Base-by-base conservation (phyloP, 1,140 invertebrate species). In the Pachyrhynchus sulphureomaculatus region DNA sequence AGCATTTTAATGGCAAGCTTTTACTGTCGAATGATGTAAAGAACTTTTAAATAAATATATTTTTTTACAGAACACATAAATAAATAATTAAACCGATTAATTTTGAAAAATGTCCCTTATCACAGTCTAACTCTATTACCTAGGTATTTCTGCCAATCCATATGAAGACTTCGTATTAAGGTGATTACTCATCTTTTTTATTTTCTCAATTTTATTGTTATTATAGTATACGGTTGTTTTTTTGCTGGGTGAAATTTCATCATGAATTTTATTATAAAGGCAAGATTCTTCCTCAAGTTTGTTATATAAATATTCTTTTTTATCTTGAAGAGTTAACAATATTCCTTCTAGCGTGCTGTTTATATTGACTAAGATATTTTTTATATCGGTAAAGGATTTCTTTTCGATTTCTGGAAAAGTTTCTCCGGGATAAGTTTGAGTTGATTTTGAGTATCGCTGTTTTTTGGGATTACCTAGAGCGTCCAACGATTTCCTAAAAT, bases 271-370 rank as follows among this genome's bases (percentile, higher is more conserved):
- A 21, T 45, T 56, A 24, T 44, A 44, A n/a, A n/a, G n/a, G n/a
- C n/a, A n/a, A n/a, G n/a, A n/a, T 33, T 44, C 26, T 12, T 56
- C 53, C 10, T 56, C 9, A 9, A 56, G 13, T 29, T 56, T 56
- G 13, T 45, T 56, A 24, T 44, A 44, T 23, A 56, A 45, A 44
- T 13, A 33, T 33, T 56, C 39, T 20, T 45, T 56, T 56, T 56
- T 44, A 12, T 36, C 41, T 34, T 56, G 53, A 5, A 56, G 21
- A n/a, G 24, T 21, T 17, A 17, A 13, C 9, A 56, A 45, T 20
- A 56, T 45, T 0, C 21, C 6, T 44, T 56, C 53, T 9, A 56
- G 15, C 0, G 41, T 15, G 4, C 5, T 10, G 21, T 56, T 56
- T 4, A 56, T 56, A 12, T 26, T 32, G 10, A 56, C 6, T n/a